phyloP scores from a whole-genome alignment of 1,140 invertebrate genomes.

The Eueides isabella region DNA sequence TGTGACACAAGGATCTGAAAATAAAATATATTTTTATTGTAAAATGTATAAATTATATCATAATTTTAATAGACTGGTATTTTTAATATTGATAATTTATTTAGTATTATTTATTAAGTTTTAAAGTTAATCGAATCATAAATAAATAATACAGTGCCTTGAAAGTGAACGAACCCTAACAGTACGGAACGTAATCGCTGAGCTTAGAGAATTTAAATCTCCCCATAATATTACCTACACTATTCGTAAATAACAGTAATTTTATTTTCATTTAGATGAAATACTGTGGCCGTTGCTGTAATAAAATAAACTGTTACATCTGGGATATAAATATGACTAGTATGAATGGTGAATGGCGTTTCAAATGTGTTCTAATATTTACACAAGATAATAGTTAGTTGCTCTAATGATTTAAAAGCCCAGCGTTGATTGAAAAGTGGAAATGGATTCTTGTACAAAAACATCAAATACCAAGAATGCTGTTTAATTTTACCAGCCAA shows the following conservation, averaged over 20 bases:
- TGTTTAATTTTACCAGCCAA: not conserved
- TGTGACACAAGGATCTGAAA: too few relatives aligned
- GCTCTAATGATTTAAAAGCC: constrained; percentile 38
- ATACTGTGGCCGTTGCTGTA: constrained; percentile 46
- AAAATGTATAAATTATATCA: not conserved
- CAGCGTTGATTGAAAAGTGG: constrained; percentile 28
- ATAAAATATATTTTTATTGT: not conserved
- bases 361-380: constrained; percentile 33
- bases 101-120: not conserved
- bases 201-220: constrained; percentile 52
- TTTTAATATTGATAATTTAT: not conserved
- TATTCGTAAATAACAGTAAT: constrained; percentile 65
- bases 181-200: constrained; percentile 43
- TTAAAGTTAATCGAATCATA: not conserved
- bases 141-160: not conserved
- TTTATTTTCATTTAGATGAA: constrained; percentile 61
- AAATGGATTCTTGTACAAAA: not conserved
- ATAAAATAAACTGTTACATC: constrained; percentile 55
- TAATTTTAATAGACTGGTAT: not conserved
- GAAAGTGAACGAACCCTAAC: constrained; percentile 22
- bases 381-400: constrained; percentile 31
- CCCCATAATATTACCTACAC: constrained; percentile 41
- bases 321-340: constrained; percentile 40
- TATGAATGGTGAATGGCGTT: constrained; percentile 28
- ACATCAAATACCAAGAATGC: constrained; percentile 16